These are phyloP conservation scores for Caprella mutica DNA, from an alignment of 2,888 invertebrate species.

Conservation along the genomic window DNA sequence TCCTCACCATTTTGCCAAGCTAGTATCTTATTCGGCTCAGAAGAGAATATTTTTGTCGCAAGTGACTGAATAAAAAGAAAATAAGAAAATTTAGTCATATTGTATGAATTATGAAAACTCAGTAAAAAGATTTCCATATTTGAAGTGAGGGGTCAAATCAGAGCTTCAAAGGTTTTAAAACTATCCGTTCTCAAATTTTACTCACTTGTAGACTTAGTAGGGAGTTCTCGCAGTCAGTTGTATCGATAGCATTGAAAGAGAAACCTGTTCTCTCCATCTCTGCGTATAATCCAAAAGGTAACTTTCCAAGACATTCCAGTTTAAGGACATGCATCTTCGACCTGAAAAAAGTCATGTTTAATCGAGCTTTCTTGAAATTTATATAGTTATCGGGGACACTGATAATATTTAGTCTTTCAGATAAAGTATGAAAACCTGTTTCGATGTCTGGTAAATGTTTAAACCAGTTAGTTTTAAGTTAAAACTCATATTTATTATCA, in stretches of 20 bases:
- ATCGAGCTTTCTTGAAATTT: no score
- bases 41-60: slow-evolving; percentile 38
- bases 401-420: no score
- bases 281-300: slow-evolving; percentile 58
- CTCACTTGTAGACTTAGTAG: slow-evolving; percentile 67
- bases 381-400: no score
- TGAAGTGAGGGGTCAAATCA: slow-evolving; percentile 13
- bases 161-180: background rate
- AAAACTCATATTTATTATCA: no score
- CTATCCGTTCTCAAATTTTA: background rate
- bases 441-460: no score
- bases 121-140: background rate
- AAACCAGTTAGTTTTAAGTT: no score
- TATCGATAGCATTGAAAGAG: slow-evolving; percentile 86
- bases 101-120: background rate
- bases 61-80: slow-evolving; percentile 34
- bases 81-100: background rate
- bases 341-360: no score
- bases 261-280: slow-evolving; percentile 83
- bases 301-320: slow-evolving; percentile 67
- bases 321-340: slow-evolving; percentile 94
- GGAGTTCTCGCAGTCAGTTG: slow-evolving; percentile 90
- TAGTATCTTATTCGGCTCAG: slow-evolving; percentile 36
- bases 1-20: slow-evolving; percentile 19
- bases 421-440: no score